phyloP scores from a whole-genome alignment of 2,888 invertebrate genomes.

The Chymomyza amoena region DNA sequence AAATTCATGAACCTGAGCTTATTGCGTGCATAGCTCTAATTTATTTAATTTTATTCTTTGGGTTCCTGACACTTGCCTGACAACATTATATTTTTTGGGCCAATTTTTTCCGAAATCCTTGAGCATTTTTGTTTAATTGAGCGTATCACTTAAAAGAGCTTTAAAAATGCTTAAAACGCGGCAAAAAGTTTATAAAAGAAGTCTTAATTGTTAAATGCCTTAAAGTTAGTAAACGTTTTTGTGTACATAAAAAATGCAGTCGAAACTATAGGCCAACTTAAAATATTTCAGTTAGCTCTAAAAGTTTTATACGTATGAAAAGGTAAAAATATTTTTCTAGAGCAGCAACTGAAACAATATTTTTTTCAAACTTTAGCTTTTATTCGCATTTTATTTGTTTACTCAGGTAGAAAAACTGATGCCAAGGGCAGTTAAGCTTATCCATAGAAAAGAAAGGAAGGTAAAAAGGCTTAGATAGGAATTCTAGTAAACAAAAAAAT shows the following conservation, averaged over 20 bases:
- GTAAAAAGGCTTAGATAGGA: no score
- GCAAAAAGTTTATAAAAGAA: not conserved
- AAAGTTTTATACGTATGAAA: conserved; percentile 11
- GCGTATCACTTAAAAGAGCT: not conserved
- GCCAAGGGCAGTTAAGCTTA: no score
- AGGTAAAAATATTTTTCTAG: conserved; percentile 4
- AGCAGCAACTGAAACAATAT: not conserved
- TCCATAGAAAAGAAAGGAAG: no score
- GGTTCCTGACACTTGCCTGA: not conserved
- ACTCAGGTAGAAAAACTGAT: no score
- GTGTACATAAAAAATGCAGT: not conserved
- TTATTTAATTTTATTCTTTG: not conserved
- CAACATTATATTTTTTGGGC: not conserved
- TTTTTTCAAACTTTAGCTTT: not conserved
- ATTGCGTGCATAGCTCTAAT: not conserved
- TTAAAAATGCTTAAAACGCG: not conserved
- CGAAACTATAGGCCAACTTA: not conserved
- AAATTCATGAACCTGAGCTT: not conserved
- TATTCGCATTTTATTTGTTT: no score
- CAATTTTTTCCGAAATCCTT: not conserved
- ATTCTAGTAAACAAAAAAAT: no score
- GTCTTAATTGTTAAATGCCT: not conserved
- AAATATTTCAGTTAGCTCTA: no score
- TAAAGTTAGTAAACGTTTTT: not conserved
- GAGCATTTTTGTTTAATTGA: not conserved